Conservation (phyloP, 2,797 vertebrate genomes). For the Ctenopoma kingsleyae region DNA sequence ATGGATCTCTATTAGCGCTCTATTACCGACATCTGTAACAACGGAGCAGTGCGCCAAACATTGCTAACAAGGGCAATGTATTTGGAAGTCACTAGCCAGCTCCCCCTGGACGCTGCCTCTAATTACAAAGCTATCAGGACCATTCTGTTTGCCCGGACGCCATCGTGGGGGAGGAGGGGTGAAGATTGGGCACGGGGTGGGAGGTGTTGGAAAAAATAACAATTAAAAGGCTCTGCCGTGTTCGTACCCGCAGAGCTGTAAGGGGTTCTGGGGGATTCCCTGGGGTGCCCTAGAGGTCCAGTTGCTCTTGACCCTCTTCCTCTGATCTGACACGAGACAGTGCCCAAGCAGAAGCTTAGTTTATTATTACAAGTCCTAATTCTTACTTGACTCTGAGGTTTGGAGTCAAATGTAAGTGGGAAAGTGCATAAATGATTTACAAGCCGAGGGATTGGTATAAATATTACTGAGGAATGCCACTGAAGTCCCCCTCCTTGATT, state of each 20-base stretch:
- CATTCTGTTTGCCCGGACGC: slow-evolving; percentile 79
- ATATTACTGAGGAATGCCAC: slow-evolving; percentile 71
- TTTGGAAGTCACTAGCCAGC: slow-evolving; percentile 83
- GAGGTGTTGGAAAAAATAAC: slow-evolving; percentile 74
- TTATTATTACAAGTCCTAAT: slow-evolving; percentile 72
- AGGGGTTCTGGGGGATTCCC: slow-evolving; percentile 57
- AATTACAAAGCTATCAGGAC: slow-evolving; percentile 82
- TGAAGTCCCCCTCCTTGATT: slow-evolving; percentile 65
- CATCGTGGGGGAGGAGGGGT: slow-evolving; percentile 32
- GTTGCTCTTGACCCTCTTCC: slow-evolving; percentile 73
- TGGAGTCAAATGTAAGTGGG: slow-evolving; percentile 70
- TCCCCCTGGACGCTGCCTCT: slow-evolving; percentile 80
- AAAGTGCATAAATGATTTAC: slow-evolving; percentile 76
- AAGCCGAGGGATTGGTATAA: slow-evolving; percentile 71
- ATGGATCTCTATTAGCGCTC: slow-evolving; percentile 86
- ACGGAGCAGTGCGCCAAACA: slow-evolving; percentile 79
- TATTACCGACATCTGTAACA: slow-evolving; percentile 86
- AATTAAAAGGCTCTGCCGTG: slow-evolving; percentile 75
- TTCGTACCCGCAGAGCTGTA: slow-evolving; percentile 56
- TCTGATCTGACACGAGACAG: slow-evolving; percentile 72
- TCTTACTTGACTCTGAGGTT: slow-evolving; percentile 64
- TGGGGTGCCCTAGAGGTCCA: slow-evolving; percentile 71
- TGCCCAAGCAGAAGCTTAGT: slow-evolving; percentile 64
- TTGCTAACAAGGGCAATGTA: slow-evolving; percentile 87
- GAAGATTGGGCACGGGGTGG: slow-evolving; percentile 31